phyloP scores from a whole-genome alignment of 2,797 vertebrate genomes.

The Kryptolebias ocellatus region DNA sequence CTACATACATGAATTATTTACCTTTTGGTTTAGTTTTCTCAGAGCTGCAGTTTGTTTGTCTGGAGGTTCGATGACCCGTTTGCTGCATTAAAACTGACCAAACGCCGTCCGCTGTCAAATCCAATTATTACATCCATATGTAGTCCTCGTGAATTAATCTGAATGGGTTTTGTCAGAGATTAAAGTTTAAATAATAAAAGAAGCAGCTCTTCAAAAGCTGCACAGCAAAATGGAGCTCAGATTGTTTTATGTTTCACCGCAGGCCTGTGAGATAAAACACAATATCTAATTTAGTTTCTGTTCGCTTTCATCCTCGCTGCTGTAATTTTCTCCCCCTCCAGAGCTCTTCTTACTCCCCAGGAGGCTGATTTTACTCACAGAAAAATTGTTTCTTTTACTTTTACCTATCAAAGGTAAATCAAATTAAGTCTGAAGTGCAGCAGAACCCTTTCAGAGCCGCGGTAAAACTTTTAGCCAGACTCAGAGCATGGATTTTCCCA shows the following conservation, averaged over 20 bases:
- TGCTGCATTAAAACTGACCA: neutral
- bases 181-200: constrained; percentile 25
- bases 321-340: neutral
- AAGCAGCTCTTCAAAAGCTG: constrained; percentile 6
- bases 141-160: constrained; percentile 16
- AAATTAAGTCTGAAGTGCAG: constrained; percentile 9
- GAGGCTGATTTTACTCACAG: constrained; percentile 3
- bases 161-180: constrained; percentile 27
- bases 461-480: constrained; percentile 8
- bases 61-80: neutral
- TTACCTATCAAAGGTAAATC: constrained; percentile 10
- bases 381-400: constrained; percentile 7
- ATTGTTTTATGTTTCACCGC: constrained; percentile 29
- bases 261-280: constrained; percentile 11
- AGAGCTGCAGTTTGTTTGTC: constrained; percentile 1
- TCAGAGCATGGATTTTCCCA: constrained; percentile 12
- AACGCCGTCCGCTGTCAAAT: neutral
- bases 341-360: neutral
- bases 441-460: constrained; percentile 3
- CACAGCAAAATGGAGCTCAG: constrained; percentile 8
- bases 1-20: constrained; percentile 47
- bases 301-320: constrained; percentile 20
- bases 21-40: constrained; percentile 38
- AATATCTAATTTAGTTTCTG: constrained; percentile 10
- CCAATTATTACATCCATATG: neutral